Evolutionary conservation across 2,888 invertebrate genomes (phyloP), one percentile per base, ranked within the genome.

Genomic region (Lymantria monacha): DNA sequence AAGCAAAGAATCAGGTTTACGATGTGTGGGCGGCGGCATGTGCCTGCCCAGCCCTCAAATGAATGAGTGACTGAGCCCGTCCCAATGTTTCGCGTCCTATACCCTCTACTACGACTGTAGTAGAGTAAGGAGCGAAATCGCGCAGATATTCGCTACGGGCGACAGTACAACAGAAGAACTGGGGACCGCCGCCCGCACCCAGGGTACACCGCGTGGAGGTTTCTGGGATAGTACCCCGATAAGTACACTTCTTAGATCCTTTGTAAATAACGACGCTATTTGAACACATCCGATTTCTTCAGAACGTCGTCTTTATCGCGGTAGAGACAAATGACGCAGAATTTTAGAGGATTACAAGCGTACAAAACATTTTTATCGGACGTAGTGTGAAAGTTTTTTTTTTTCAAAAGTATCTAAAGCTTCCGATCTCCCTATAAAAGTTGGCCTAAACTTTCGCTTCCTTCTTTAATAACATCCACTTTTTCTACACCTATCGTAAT

Each of bases 311-410:
- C 63, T 70, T 79, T 85, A 85, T 85, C 85, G 72, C 66, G 65
- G 69, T 64, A 60, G 71, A 83, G 78, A 87, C 83, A 85, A 85
- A 86, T 86, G 83, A 84, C 81, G 75, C 58, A 71, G 80, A 80
- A 79, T 81, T 78, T 59, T 51, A 57, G 65, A 66, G 84, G 84
- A 86, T 87, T 86, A 86, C 83, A 81, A 69, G 76, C 76, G 79
- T 75, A 79, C 79, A 72, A 82, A 86, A 84, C 85, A 84, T 85
- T 84, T n/a, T 87, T 85, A 87, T 86, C 86, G 76, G 77, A 72
- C 63, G 62, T 69, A 58, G 66, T 67, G 70, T 69, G 57, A 74
- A 85, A 85, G 69, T 84, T 86, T 78, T 79, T 77, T 84, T 86
- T 78, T 79, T 77, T 74, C 72, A 70, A 70, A 73, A 76, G 81